These are phyloP conservation scores for Operophtera brumata DNA, from an alignment of 2,888 invertebrate genomes.

Conservation along the genomic window DNA sequence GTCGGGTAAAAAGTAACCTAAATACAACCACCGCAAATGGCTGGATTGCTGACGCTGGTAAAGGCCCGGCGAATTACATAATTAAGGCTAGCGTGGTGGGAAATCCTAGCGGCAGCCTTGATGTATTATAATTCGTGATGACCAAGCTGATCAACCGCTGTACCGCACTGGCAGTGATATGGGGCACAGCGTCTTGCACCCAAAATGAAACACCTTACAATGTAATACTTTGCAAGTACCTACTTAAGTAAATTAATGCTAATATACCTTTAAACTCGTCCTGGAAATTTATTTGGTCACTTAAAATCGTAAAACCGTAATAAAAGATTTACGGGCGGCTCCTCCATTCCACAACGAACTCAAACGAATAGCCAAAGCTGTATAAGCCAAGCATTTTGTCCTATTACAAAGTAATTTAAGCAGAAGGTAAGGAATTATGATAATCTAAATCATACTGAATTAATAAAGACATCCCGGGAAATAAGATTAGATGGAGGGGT, in stretches of 20 bases:
- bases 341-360: slow-evolving; percentile 28
- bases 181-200: too few species aligned
- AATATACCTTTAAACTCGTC: slow-evolving; percentile 1
- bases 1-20: too few species aligned
- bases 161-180: too few species aligned
- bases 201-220: too few species aligned
- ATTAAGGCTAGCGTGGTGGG: too few species aligned
- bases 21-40: too few species aligned
- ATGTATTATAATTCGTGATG: too few species aligned
- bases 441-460: slow-evolving; percentile 47
- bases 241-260: background rate
- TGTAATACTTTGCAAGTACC: background rate
- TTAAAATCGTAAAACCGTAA: slow-evolving; percentile 15
- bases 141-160: too few species aligned
- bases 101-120: too few species aligned
- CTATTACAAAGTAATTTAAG: slow-evolving; percentile 43
- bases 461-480: slow-evolving; percentile 39
- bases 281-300: slow-evolving; percentile 8
- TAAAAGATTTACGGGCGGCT: slow-evolving; percentile 18
- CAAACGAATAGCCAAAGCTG: slow-evolving; percentile 37
- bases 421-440: slow-evolving; percentile 45
- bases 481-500: slow-evolving; percentile 24
- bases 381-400: slow-evolving; percentile 42
- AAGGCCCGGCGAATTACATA: too few species aligned
- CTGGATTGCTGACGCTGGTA: too few species aligned